These are phyloP conservation scores for Stegodyphus dumicola DNA, from an alignment of 1,140 invertebrate genomes.

Conservation along the genomic window DNA sequence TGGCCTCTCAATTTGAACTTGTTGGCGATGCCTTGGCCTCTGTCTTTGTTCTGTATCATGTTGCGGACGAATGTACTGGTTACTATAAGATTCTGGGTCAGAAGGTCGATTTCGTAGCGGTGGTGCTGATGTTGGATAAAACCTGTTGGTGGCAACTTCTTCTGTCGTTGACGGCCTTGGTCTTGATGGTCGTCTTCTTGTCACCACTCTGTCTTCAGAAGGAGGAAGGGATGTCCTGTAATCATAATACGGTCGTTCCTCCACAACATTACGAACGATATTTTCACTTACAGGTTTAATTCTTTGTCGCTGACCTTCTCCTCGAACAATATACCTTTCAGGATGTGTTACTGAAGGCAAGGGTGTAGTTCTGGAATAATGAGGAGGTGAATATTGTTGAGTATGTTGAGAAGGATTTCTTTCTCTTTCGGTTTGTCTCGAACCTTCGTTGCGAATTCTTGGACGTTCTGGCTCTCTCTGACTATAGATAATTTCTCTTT, in stretches of 20 bases:
- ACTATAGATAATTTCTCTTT: background rate
- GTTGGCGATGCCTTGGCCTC: background rate
- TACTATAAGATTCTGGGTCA: background rate
- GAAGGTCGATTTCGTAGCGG: background rate
- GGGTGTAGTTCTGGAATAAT: background rate
- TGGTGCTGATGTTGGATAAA: background rate
- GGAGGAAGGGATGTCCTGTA: slow-evolving; percentile 2
- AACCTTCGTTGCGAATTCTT: background rate
- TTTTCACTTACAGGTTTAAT: background rate
- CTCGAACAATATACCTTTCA: background rate
- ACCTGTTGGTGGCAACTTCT: background rate
- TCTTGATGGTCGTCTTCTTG: background rate
- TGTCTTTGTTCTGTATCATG: background rate
- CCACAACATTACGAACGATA: background rate
- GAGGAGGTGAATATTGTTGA: background rate
- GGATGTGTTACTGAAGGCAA: background rate
- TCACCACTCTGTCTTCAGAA: background rate
- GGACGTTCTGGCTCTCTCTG: background rate
- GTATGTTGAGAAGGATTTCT: background rate
- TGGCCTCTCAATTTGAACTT: slow-evolving; percentile 31
- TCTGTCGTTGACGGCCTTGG: slow-evolving; percentile 8
- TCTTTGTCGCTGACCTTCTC: background rate
- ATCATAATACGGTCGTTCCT: slow-evolving; percentile 1
- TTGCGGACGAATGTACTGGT: background rate
- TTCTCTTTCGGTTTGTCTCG: background rate